phyloP scores from a whole-genome alignment of 2,888 invertebrate species.

The Pseudococcus jackbeardsleyi region DNA sequence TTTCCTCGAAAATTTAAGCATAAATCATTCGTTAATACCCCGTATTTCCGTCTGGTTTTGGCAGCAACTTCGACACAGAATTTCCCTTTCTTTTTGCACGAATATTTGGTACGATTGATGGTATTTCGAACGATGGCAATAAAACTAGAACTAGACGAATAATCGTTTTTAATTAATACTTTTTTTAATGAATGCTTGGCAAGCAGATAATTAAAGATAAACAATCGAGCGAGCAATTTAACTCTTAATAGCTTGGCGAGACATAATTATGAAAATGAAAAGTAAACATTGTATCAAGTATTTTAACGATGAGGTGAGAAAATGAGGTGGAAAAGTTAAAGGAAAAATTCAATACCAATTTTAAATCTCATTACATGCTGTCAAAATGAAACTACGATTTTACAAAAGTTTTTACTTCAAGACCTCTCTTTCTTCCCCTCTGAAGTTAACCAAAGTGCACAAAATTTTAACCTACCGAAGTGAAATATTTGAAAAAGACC shows the following conservation, averaged over 20 bases:
- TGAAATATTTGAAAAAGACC: too few relatives aligned
- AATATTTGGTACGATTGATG: not conserved
- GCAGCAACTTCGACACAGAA: not conserved
- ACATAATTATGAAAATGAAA: not conserved
- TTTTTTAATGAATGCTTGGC: not conserved
- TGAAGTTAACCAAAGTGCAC: too few relatives aligned
- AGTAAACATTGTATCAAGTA: not conserved
- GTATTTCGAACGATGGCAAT: not conserved
- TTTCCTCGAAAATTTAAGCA: not conserved
- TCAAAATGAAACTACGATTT: too few relatives aligned
- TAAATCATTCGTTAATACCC: not conserved
- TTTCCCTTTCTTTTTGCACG: conserved; percentile 2
- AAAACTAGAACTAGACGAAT: not conserved
- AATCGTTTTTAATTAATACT: not conserved
- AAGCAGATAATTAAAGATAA: not conserved
- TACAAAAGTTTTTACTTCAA: too few relatives aligned
- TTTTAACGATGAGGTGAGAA: too few relatives aligned
- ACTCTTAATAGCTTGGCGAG: not conserved
- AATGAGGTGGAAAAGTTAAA: too few relatives aligned
- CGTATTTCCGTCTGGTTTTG: not conserved
- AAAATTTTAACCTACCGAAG: too few relatives aligned
- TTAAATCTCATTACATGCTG: too few relatives aligned
- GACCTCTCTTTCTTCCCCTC: too few relatives aligned
- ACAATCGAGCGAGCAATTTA: not conserved
- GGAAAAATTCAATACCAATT: too few relatives aligned